Evolutionary conservation across 2,797 vertebrate genomes (phyloP), one percentile per base, ranked within the genome.

Genomic region (Spinus olivaceus): DNA sequence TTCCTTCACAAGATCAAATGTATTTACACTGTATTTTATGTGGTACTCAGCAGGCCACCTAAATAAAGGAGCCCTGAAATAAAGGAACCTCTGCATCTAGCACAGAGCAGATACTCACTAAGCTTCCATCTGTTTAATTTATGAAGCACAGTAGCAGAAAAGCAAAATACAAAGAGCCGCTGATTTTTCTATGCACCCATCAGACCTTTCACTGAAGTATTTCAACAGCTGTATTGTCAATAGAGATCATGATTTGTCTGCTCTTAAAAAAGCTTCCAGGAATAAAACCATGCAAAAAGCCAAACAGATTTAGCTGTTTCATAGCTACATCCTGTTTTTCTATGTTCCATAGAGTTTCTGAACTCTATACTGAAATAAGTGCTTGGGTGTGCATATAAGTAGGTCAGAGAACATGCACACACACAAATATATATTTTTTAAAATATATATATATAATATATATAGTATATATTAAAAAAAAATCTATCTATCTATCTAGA

Each of bases 41-140:
- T 54, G 44, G 41, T 51, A 44, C 25, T 86, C 61, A 25, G 76
- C 32, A 67, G 72, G 50, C 14, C 59, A 80, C 72, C 51, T 63
- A 64, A 88, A 82, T 46, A 71, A 83, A 92, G 60, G 30, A 92
- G 59, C 17, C 18, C 33, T 65, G 63, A 81, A 93, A 87, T 64
- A 86, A 77, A 61, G 41, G 41, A 69, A 69, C 47, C 56, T 86
- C 83, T 77, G 56, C 61, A 78, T 16, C 46, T 30, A 81, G 37
- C 41, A 27, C n/a, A 70, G 63, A 78, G 23, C 59, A 91, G 56
- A 69, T 39, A 81, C 72, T 71, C 67, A 80, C 46, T 46, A 44
- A 49, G 50, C 81, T 89, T 85, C 88, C 42, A 35, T 65, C 86
- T 78, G 33, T 71, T 91, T 85, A 72, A 91, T 90, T 94, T 96